Conservation (phyloP, 1,140 invertebrate genomes). For the Hydropsyche tenuis region DNA sequence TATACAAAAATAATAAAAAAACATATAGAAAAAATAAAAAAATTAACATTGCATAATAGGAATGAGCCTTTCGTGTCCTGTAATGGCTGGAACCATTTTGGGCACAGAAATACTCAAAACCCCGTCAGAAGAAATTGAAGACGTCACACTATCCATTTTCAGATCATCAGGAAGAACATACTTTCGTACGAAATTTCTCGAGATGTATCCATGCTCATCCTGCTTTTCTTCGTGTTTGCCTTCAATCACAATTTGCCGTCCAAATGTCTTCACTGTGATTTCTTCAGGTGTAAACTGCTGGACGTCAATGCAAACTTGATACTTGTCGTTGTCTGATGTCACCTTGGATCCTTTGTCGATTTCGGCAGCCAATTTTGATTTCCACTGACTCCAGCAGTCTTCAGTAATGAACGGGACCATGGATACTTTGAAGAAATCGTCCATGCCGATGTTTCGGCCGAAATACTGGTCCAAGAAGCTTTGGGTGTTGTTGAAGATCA, state of each 20-base stretch:
- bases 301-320: constrained; percentile 71
- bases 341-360: too few species aligned
- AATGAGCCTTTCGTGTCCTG: constrained; percentile 58
- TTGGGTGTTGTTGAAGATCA: constrained; percentile 49
- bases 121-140: constrained; percentile 74
- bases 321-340: constrained; percentile 52
- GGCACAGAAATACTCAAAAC: constrained; percentile 73
- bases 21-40: too few species aligned
- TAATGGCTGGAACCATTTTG: constrained; percentile 54
- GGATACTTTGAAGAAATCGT: constrained; percentile 59
- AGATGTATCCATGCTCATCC: constrained; percentile 67
- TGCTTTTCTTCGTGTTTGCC: constrained; percentile 73
- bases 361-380: constrained; percentile 27
- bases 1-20: too few species aligned
- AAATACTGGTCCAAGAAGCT: constrained; percentile 48
- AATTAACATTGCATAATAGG: constrained; percentile 51
- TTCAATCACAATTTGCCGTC: constrained; percentile 70
- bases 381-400: constrained; percentile 30
- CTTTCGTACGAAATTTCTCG: constrained; percentile 74
- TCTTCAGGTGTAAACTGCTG: constrained; percentile 77
- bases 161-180: constrained; percentile 70
- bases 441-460: background rate
- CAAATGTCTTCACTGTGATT: constrained; percentile 76
- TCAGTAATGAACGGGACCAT: background rate
- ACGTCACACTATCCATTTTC: constrained; percentile 70